Percentiles rank a stretch among this genome's conserved stretches.
Evolutionary conservation across 2,888 invertebrate species (phyloP).

Genomic region (Trichopoda pennipes): DNA sequence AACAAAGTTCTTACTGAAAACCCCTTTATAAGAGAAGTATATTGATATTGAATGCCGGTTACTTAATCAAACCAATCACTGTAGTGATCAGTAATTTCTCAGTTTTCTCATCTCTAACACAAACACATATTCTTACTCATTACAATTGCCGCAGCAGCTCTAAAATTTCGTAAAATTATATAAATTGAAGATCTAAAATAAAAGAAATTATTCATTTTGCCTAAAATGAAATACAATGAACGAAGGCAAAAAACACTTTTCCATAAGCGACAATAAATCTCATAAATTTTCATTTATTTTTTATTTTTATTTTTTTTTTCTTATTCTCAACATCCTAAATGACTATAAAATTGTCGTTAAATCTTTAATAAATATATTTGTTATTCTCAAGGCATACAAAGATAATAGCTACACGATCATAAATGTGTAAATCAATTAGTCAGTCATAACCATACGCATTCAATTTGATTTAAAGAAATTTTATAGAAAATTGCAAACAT

Average conservation of each 20-base stretch:
- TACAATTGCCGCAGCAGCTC: not conserved
- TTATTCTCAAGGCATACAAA: constrained; percentile 23
- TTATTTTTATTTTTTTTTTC: not conserved
- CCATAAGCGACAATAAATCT: constrained; percentile 12
- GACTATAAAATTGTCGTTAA: constrained; percentile 12
- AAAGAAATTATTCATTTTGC: constrained; percentile 16
- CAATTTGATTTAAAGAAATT: not conserved
- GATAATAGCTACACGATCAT: not conserved
- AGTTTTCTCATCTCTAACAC: too few relatives aligned
- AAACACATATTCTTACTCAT: not conserved
- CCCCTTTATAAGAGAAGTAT: too few relatives aligned
- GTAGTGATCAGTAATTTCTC: too few relatives aligned
- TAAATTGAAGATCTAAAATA: not conserved
- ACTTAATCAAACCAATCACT: too few relatives aligned
- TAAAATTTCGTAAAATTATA: constrained; percentile 9
- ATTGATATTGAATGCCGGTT: too few relatives aligned
- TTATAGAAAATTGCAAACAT: not conserved
- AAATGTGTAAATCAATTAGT: not conserved
- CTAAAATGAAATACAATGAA: constrained; percentile 11
- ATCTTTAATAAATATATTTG: constrained; percentile 8
- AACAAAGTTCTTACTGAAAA: too few relatives aligned
- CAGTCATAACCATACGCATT: not conserved
- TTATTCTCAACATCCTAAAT: constrained; percentile 27
- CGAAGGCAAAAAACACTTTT: constrained; percentile 22
- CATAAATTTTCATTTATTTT: constrained; percentile 7